Conservation (phyloP, 2,888 invertebrate genomes). For the Lasiommata megera region DNA sequence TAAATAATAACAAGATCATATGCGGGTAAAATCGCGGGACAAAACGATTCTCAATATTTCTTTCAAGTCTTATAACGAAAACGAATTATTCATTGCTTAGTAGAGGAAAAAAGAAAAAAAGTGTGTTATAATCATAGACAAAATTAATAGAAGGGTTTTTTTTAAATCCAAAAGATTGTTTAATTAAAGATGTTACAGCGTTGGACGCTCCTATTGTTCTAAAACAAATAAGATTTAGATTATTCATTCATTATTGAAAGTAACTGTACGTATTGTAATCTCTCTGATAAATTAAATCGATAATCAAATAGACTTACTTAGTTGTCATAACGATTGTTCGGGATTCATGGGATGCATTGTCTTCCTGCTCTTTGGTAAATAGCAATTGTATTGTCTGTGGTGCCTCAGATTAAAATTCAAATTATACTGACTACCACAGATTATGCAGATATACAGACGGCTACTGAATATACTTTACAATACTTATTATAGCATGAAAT, state of each 20-base stretch:
- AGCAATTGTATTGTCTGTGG: background rate
- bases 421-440: no score
- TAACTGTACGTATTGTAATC: background rate
- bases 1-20: no score
- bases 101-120: no score
- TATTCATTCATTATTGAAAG: constrained; percentile 6
- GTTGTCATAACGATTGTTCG: constrained; percentile 7
- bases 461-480: no score
- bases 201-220: background rate
- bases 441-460: no score
- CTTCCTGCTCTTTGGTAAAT: background rate
- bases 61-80: no score
- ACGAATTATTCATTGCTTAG: no score
- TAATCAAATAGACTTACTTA: constrained; percentile 6
- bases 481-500: no score
- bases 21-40: no score
- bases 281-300: constrained; percentile 4
- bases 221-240: constrained; percentile 7
- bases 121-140: background rate
- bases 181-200: background rate
- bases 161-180: background rate
- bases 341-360: constrained; percentile 3
- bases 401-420: no score
- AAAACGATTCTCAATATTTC: no score
- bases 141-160: background rate